phyloP scores from a whole-genome alignment of 2,113 vertebrate species.

The Crotophaga sulcirostris region DNA sequence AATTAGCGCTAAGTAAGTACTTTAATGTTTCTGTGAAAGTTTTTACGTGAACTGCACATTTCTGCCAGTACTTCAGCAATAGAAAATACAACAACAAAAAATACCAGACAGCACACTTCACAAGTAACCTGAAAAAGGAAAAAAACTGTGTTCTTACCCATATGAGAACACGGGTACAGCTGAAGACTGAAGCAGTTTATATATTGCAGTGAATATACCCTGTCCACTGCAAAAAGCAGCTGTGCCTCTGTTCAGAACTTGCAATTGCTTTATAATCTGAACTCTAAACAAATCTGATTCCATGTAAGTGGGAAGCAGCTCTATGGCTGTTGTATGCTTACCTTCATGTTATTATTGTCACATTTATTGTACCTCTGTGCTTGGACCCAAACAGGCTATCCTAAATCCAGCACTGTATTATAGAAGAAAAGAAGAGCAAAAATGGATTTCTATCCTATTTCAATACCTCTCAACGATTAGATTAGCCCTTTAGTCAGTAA shows the following conservation, averaged over 20 bases:
- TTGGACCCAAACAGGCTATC: background rate
- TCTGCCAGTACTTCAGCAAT: background rate
- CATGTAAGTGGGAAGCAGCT: no score
- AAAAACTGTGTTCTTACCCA: background rate
- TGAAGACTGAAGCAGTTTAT: background rate
- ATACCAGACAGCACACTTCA: background rate
- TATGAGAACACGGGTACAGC: background rate
- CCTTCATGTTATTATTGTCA: background rate
- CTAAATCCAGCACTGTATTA: background rate
- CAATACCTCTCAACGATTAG: background rate
- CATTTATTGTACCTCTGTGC: background rate
- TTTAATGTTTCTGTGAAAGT: background rate
- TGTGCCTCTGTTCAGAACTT: background rate
- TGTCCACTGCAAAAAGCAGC: background rate
- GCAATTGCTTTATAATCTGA: no score
- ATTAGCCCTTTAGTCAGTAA: slow-evolving; percentile 18
- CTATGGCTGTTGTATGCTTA: background rate
- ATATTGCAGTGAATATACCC: no score
- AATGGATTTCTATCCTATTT: background rate
- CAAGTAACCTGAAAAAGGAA: background rate
- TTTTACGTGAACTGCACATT: background rate
- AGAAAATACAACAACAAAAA: background rate
- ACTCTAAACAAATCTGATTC: no score
- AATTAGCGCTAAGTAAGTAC: background rate
- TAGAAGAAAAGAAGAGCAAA: background rate